Conservation (phyloP, 2,888 invertebrate species). For the Matsumyia berberina region DNA sequence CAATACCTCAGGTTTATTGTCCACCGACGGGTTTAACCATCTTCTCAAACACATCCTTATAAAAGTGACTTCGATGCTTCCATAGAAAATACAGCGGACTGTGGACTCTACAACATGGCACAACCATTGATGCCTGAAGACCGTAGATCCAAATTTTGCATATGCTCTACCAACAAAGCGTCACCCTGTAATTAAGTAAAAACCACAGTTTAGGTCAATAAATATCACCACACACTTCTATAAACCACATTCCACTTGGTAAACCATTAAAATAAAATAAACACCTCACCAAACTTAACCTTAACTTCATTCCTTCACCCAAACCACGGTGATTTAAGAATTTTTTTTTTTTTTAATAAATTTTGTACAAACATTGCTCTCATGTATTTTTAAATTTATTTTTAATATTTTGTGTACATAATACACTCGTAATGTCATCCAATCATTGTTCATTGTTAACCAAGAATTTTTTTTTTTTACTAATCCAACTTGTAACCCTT, state of each 20-base stretch:
- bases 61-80: no score
- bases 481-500: constrained; percentile 63
- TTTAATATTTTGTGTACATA: constrained; percentile 35
- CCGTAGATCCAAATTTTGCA: no score
- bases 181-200: no score
- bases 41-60: no score
- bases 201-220: no score
- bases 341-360: constrained; percentile 9
- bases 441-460: constrained; percentile 50
- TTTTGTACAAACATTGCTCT: constrained; percentile 72
- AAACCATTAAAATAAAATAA: not conserved
- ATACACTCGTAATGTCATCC: constrained; percentile 49
- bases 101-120: no score
- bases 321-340: constrained; percentile 29
- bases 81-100: no score
- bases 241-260: not conserved
- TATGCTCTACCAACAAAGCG: no score
- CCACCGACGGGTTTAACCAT: no score
- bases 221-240: no score
- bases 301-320: constrained; percentile 26
- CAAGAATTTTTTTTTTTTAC: constrained; percentile 57
- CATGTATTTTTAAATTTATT: constrained; percentile 27
- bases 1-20: no score
- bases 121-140: no score
- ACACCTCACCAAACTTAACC: not conserved